Conservation (phyloP, 2,888 invertebrate species). For the Schizotus pectinicornis region DNA sequence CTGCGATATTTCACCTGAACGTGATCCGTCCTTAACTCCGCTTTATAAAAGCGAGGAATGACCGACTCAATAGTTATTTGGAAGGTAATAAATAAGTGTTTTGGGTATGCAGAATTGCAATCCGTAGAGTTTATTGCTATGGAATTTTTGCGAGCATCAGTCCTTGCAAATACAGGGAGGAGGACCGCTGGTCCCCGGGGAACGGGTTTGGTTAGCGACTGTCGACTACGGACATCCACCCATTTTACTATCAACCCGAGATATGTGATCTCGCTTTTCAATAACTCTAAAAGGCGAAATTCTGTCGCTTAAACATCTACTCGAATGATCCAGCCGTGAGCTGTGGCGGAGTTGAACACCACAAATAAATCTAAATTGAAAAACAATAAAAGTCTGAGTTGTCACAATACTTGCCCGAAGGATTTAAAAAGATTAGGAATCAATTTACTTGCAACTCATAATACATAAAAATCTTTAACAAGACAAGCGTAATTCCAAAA, state of each 20-base stretch:
- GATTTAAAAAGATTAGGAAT: too few relatives aligned
- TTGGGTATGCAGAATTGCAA: too few relatives aligned
- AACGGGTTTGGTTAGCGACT: conserved; percentile 6
- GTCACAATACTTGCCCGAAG: too few relatives aligned
- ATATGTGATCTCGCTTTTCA: conserved; percentile 57
- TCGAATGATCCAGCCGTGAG: conserved; percentile 8
- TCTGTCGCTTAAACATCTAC: conserved; percentile 44
- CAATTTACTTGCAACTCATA: too few relatives aligned
- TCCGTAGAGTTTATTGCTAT: conserved; percentile 10
- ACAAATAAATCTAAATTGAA: too few relatives aligned
- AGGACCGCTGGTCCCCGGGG: conserved; percentile 29
- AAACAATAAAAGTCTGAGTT: too few relatives aligned
- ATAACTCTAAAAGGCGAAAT: conserved; percentile 57
- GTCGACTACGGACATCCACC: conserved; percentile 40
- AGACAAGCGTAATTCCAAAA: too few relatives aligned
- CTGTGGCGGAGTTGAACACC: too few relatives aligned
- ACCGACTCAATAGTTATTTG: too few relatives aligned
- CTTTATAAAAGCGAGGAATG: too few relatives aligned
- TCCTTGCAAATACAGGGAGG: conserved; percentile 10
- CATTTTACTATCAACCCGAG: conserved; percentile 55
- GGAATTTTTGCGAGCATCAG: conserved; percentile 17
- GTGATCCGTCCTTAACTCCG: conserved; percentile 14
- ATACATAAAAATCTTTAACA: too few relatives aligned
- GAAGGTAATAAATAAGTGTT: too few relatives aligned
- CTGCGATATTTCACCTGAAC: conserved; percentile 20